Conservation (phyloP, 2,888 invertebrate genomes). For the Euplexia lucipara region DNA sequence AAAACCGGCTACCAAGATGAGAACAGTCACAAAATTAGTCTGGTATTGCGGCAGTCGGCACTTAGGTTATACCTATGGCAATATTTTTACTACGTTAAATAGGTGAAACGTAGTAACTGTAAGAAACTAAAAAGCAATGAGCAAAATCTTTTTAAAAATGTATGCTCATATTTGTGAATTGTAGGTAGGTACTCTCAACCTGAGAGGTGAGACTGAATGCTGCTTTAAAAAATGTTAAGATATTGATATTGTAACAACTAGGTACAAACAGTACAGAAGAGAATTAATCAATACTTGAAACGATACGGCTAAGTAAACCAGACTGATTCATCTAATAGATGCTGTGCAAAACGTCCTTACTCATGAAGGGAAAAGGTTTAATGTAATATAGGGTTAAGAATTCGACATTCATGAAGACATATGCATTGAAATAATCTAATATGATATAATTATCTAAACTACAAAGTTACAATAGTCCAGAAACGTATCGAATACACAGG, state of each 20-base stretch:
- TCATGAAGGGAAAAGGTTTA: not conserved
- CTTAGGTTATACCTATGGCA: not conserved
- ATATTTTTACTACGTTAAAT: not conserved
- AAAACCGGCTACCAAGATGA: constrained; percentile 60
- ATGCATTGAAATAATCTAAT: not conserved
- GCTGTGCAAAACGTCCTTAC: constrained; percentile 2
- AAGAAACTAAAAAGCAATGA: not conserved
- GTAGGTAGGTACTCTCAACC: too few relatives aligned
- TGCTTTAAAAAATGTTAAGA: not conserved
- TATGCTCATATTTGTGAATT: not conserved
- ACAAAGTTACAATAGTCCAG: constrained; percentile 16
- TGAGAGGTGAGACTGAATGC: too few relatives aligned
- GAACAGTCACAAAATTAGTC: constrained; percentile 21
- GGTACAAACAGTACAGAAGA: constrained; percentile 1
- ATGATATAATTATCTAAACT: not conserved
- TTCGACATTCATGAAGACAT: not conserved
- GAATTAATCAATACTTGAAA: constrained; percentile 24
- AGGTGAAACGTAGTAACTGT: not conserved
- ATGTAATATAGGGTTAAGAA: not conserved
- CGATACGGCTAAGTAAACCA: constrained; percentile 11
- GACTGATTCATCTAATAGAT: constrained; percentile 1
- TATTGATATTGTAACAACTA: constrained; percentile 11
- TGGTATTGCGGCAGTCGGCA: constrained; percentile 4
- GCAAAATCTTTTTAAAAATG: not conserved
- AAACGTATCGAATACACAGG: constrained; percentile 9